Base-by-base conservation (phyloP, 2,797 vertebrate genomes). In the Myoxocephalus aenaeus region DNA sequence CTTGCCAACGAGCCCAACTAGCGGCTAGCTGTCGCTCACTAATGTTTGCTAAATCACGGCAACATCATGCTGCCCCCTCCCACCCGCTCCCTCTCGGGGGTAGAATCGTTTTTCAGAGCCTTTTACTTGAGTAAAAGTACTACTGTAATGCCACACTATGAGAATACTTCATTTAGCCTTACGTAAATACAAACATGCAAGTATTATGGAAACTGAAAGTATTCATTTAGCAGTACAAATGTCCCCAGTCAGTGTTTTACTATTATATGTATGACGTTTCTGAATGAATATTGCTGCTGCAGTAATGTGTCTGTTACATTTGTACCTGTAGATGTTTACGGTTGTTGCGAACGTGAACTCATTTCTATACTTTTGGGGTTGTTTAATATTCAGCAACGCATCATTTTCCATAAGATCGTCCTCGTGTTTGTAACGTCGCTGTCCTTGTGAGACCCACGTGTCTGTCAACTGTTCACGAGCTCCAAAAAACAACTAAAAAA, bases 21-120 rank as follows among this genome's bases (percentile, higher is more conserved):
- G 62, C 50, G 15, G 68, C 53, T 42, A 82, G 56, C 81, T 78
- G 85, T 50, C 40, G 64, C 51, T 84, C 78, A 53, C 65, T 67
- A 77, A 78, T 87, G 88, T 92, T 92, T 48, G 90, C 86, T 90
- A 92, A 90, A 90, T 92, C 87, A 92, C 84, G 89, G 83, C 77
- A 89, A 76, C 82, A 85, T 67, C 82, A 85, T 67, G 83, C 77
- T 63, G 59, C 75, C 54, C 83, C 85, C 85, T 80, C 89, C 84
- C 85, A 75, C 82, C 69, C 36, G 0, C 76, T 13, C 29, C 17
- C 29, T 58, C 56, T 12, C 51, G 14, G 36, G 9, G 25, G 11
- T 1, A 17, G n/a, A 20, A 40, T 40, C 9, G 10, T 13, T 13
- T 38, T 8, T 44, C 67, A n/a, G 10, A 42, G 20, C 36, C 12